These are phyloP conservation scores for Eilema griseolum DNA, from an alignment of 2,888 invertebrate species.

Conservation along the genomic window DNA sequence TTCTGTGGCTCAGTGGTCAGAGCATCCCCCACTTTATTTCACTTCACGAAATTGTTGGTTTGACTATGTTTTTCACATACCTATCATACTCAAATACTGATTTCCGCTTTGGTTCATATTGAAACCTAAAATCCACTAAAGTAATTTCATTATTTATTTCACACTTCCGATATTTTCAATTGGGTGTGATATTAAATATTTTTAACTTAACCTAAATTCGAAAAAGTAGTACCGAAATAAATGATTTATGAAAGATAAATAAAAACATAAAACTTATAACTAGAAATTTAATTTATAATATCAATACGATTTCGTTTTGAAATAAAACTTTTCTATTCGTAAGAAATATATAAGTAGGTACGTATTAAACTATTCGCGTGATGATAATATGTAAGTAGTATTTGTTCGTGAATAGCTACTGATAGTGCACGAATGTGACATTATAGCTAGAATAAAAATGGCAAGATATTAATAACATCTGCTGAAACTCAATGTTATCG, in stretches of 20 bases:
- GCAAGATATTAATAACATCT: background rate
- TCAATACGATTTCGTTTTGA: background rate
- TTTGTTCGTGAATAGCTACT: background rate
- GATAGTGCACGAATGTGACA: background rate
- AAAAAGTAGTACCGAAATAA: slow-evolving; percentile 10
- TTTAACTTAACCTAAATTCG: background rate
- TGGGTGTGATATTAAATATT: background rate
- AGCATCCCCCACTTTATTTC: too few relatives aligned
- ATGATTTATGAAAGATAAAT: background rate
- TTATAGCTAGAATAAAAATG: background rate
- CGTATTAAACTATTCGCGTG: background rate
- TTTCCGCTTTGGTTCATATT: too few relatives aligned
- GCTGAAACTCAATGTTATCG: background rate
- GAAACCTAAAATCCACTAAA: background rate
- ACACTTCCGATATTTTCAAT: background rate
- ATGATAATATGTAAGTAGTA: background rate
- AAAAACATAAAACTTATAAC: background rate
- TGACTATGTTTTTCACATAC: too few relatives aligned
- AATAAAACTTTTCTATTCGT: background rate
- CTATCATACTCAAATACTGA: too few relatives aligned
- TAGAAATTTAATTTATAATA: too few relatives aligned
- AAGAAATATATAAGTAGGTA: background rate
- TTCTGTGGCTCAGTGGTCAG: too few relatives aligned
- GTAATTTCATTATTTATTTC: background rate
- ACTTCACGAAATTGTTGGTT: too few relatives aligned